Conservation (phyloP, 2,113 vertebrate genomes). For the Passer montanus region DNA sequence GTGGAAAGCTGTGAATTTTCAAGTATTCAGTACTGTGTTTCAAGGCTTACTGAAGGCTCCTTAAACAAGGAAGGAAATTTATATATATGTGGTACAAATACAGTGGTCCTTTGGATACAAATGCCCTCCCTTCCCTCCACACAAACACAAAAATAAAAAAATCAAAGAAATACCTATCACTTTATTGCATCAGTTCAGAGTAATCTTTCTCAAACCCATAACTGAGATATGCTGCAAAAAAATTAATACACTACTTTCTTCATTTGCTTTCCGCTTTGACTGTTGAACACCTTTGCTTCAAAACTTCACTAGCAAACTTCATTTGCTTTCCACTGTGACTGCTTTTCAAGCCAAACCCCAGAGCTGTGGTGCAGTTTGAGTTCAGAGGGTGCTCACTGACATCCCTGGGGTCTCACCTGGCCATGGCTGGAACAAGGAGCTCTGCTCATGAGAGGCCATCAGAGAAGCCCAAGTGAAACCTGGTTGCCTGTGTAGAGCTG, state of each 20-base stretch:
- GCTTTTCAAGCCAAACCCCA: background rate
- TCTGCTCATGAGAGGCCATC: background rate
- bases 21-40: background rate
- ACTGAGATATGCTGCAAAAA: background rate
- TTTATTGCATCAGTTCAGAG: conserved; percentile 25
- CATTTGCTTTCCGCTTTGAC: background rate
- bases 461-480: background rate
- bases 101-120: background rate
- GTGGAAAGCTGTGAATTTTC: background rate
- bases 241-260: background rate
- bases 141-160: too few species aligned
- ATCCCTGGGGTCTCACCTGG: background rate
- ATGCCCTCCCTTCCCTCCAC: background rate
- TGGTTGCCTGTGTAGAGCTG: background rate
- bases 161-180: background rate
- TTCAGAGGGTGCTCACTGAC: background rate
- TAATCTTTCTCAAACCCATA: background rate
- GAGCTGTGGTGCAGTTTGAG: background rate
- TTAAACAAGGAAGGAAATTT: background rate
- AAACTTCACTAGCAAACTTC: background rate
- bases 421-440: background rate
- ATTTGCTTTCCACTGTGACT: background rate
- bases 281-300: background rate
- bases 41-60: background rate
- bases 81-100: background rate